A percentile compares a stretch with the other conserved stretches of the same genome.
Conservation (phyloP, 2,797 vertebrate species). For the Acropternis orthonyx region DNA sequence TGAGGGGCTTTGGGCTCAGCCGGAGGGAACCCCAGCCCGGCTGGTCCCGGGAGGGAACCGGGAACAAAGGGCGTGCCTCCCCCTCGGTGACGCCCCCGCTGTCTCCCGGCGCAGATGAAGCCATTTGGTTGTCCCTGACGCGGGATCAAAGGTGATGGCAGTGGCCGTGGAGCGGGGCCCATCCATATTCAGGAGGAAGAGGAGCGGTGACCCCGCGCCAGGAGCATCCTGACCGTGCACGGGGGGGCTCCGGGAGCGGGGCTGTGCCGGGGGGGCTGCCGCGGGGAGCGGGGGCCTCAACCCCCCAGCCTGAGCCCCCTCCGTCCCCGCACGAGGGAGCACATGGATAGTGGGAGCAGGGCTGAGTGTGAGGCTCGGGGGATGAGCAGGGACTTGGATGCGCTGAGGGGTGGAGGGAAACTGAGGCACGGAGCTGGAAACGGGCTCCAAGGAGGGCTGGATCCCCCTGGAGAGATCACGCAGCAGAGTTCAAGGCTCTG, state of each 20-base stretch:
- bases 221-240: fast-evolving
- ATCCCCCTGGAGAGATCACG: background rate
- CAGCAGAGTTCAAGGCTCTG: background rate
- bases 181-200: slow-evolving; percentile 28
- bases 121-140: background rate
- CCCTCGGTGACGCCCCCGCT: background rate
- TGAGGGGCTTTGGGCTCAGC: background rate
- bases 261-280: too few species aligned
- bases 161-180: background rate
- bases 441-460: background rate
- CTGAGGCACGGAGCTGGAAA: background rate
- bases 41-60: background rate
- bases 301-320: background rate
- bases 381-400: background rate
- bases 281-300: background rate
- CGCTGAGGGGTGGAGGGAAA: background rate
- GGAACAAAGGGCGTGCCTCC: background rate
- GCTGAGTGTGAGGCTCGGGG: background rate
- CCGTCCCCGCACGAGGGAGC: background rate
- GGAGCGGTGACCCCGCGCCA: background rate
- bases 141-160: slow-evolving; percentile 32
- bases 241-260: background rate
- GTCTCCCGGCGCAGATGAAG: background rate
- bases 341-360: background rate
- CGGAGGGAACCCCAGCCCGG: background rate